Evolutionary conservation across 1,140 invertebrate species (phyloP).

Genomic region (Laupala kohalensis): DNA sequence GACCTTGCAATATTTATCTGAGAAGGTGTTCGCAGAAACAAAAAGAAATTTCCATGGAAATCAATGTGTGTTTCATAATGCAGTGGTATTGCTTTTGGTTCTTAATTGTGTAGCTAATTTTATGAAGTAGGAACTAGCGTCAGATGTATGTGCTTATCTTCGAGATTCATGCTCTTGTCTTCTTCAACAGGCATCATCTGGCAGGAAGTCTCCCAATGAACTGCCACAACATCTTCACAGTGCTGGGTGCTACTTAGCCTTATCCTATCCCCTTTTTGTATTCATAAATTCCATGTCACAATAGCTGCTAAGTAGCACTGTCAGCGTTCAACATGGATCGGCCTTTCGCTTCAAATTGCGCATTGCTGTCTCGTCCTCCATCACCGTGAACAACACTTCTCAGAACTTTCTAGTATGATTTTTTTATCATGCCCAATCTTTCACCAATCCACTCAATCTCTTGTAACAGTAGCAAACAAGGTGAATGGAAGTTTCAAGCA

Average conservation of each 20-base stretch:
- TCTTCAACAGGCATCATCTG: slow-evolving; percentile 9
- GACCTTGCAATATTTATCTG: too few species aligned
- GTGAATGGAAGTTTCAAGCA: not conserved
- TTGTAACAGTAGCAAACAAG: not conserved
- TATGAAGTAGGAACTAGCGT: too few species aligned
- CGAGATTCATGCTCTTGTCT: slow-evolving; percentile 14
- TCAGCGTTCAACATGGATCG: not conserved
- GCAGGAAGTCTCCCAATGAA: not conserved
- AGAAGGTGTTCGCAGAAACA: too few species aligned
- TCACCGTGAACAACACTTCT: not conserved
- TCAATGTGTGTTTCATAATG: too few species aligned
- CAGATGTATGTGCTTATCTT: too few species aligned
- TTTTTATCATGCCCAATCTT: not conserved
- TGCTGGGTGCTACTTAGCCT: not conserved
- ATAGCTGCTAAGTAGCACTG: not conserved
- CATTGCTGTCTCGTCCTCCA: not conserved
- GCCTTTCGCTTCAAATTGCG: not conserved
- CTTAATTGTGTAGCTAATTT: too few species aligned
- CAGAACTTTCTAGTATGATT: not conserved
- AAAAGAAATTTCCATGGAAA: too few species aligned
- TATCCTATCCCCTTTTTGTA: not conserved
- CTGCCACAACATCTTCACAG: not conserved
- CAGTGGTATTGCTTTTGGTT: too few species aligned
- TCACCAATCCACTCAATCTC: not conserved
- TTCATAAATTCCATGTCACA: not conserved